Evolutionary conservation across 2,113 vertebrate species (phyloP), one percentile per base, ranked within the genome.

Genomic region (Columba livia): DNA sequence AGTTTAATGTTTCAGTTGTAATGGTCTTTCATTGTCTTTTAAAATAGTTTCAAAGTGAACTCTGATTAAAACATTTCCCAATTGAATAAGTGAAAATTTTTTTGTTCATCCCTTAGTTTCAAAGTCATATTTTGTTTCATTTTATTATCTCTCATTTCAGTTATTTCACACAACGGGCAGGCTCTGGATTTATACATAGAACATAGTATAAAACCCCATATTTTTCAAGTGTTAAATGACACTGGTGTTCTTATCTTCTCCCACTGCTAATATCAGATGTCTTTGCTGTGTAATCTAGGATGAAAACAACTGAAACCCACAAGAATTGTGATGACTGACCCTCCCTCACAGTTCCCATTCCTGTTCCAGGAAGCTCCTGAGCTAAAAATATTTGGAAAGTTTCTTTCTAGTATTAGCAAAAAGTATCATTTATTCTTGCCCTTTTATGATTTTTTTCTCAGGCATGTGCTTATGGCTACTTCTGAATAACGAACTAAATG

Each of bases 271-370:
- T n/a, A 84, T 56, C 15, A 62, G 18, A 56, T 34, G 3, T 0
- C 8, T 84, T 62, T 84, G 8, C 29, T 51, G 5, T 17, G 20
- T 60, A 80, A 77, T 53, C 11, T 42, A 66, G 36, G 50, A 78
- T 13, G 36, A 70, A 77, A 57, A 62, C 7, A 77, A 40, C 11
- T 15, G 51, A 72, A 88, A 86, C 3, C 12, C n/a, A 54, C 13
- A 74, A 71, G 17, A 62, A 62, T 5, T 66, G 26, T 51, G 10
- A 31, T 51, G 6, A 66, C 31, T 0, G 0, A 56, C 20, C 5
- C 10, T 92, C 19, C 80, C 16, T 5, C 24, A 70, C 10, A 7
- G 17, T 89, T 94, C 6, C 15, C 36, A 56, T 75, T 75, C 13
- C 12, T 71, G 4, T 72, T 82, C 24, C 29, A 61, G 34, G 9